Evolutionary conservation across 2,797 vertebrate genomes (phyloP), one percentile per base, ranked within the genome.

Genomic region (Xyrichtys novacula): DNA sequence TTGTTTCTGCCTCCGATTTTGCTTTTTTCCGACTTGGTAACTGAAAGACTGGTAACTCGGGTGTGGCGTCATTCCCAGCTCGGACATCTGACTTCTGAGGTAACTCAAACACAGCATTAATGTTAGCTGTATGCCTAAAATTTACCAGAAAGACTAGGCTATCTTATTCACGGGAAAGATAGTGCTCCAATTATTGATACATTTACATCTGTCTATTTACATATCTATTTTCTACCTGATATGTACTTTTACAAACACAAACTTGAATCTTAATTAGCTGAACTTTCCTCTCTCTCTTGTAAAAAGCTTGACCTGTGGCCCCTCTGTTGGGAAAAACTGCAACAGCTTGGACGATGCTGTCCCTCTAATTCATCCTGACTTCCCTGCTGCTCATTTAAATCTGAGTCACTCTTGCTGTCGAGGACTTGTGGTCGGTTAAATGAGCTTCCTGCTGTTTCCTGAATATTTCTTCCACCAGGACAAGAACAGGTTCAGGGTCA

Each of bases 401-500:
- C 29, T 44, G 44, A 47, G 20, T 34, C 29, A 15, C 42, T 50
- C 39, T 40, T 47, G 54, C 57, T 64, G 67, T 59, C 60, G 26
- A 67, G 55, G 38, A 34, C 29, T 57, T 52, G 50, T 17, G 47
- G 50, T 60, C 40, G 23, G 20, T 20, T 77, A 64, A 65, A 73
- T 61, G 59, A 71, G 54, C 55, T 54, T 39, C 56, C 56, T 19
- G 36, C 75, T 74, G 72, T 65, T 65, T 76, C 72, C 64, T 54
- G 32, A 72, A 66, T 39, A 68, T 29, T 38, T 68, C 66, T 70
- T 68, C 65, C 56, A 69, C 54, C 50, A 57, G 80, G 78, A 77
- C 63, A 70, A 65, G 69, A 78, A 52, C 62, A 79, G 72, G 78
- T 86, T 90, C 72, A 64, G 77, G 81, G 85, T 88, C 80, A 83